phyloP scores from a whole-genome alignment of 1,140 invertebrate genomes.

The Drosophila pachea region DNA sequence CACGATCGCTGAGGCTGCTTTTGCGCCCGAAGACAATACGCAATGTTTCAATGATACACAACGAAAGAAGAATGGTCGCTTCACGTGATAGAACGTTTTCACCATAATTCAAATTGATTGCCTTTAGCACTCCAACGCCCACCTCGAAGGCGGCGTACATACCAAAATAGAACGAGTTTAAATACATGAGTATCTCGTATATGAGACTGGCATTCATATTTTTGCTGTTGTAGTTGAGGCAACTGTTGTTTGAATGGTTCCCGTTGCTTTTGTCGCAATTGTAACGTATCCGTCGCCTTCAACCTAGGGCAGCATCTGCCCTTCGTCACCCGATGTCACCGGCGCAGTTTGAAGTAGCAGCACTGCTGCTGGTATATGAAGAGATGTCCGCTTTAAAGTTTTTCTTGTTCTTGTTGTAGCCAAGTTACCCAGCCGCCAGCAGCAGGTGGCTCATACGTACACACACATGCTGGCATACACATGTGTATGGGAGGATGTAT shows the following conservation, averaged over 20 bases:
- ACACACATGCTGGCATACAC: constrained; percentile 32
- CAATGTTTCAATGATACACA: constrained; percentile 88
- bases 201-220: constrained; percentile 85
- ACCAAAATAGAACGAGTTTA: constrained; percentile 91
- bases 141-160: constrained; percentile 89
- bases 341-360: constrained; percentile 60
- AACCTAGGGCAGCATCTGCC: constrained; percentile 39
- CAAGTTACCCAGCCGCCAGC: constrained; percentile 44
- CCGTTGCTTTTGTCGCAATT: constrained; percentile 14
- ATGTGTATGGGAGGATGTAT: constrained; percentile 18
- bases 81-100: constrained; percentile 86
- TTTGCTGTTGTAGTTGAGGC: constrained; percentile 13
- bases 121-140: constrained; percentile 87
- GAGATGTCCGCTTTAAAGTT: constrained; percentile 35
- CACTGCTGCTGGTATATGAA: constrained; percentile 20
- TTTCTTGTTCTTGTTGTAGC: constrained; percentile 3
- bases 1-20: constrained; percentile 92
- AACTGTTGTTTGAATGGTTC: constrained; percentile 20
- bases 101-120: constrained; percentile 87
- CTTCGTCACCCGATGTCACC: constrained; percentile 51
- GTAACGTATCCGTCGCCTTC: constrained; percentile 10
- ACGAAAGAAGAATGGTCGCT: constrained; percentile 86
- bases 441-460: constrained; percentile 63
- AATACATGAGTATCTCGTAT: constrained; percentile 89
- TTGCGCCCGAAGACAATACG: constrained; percentile 89